Evolutionary conservation across 1,140 invertebrate genomes (phyloP), one percentile per base, ranked within the genome.

Genomic region (Neodiprion pinetum): DNA sequence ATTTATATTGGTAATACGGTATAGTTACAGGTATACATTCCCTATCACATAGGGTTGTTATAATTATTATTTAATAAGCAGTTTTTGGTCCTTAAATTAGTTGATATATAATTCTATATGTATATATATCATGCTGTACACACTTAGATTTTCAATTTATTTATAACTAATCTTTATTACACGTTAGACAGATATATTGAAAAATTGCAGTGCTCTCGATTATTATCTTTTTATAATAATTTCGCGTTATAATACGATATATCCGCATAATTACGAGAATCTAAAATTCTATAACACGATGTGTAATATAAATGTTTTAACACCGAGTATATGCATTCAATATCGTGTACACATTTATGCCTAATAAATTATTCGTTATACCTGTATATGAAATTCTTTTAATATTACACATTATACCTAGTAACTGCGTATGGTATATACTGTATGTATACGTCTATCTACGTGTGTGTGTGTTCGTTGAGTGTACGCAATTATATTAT

Each of bases 1-100:
- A 21, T 21, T 21, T 21, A 21, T 40, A 40, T 3, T 40, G 28
- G 28, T 40, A 40, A 40, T 40, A 40, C 1, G 5, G 5, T 40
- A 40, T 40, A 40, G 28, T 40, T 40, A 40, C 28, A 40, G 28
- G 28, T 40, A 40, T 40, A 40, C n/a, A 61, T 61, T 14, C n/a
- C 53, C 53, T 61, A 61, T 61, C n/a, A 61, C 53, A 61, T 61
- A 61, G 53, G 53, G 53, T 61, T 17, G 5, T 61, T 61, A 61
- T 61, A 12, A 40, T 40, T 40, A 40, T 40, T 8, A 61, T n/a
- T n/a, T 61, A 61, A 61, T 12, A 49, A 65, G 53, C 40, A 69
- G 28, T 65, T 53, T 71, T 74, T 74, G 74, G 74, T 74, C 74
- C 69, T 74, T 74, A 74, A 69, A 71, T 53, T 49, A 49, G 71